phyloP scores from a whole-genome alignment of 1,140 invertebrate species.

The Cydia fagiglandana region DNA sequence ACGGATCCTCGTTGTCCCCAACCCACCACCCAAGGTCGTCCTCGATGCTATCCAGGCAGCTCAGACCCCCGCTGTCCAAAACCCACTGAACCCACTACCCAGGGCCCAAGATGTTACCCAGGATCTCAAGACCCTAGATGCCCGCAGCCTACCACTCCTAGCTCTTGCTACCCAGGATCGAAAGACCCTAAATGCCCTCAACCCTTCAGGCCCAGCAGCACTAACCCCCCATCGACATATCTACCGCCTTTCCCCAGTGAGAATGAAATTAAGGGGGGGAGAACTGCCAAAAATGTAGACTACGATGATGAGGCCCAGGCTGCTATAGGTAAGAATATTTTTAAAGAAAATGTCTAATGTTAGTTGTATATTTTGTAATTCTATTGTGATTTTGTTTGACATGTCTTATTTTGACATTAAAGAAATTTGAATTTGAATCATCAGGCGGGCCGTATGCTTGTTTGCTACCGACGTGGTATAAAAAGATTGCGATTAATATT shows the following conservation, averaged over 20 bases:
- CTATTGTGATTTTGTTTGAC: too few species aligned
- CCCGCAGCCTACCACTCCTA: slow-evolving; percentile 59
- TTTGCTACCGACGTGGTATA: too few species aligned
- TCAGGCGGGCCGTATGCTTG: too few species aligned
- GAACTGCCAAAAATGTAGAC: slow-evolving; percentile 50
- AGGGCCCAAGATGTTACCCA: slow-evolving; percentile 50
- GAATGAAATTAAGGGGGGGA: slow-evolving; percentile 63
- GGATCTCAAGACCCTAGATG: slow-evolving; percentile 50
- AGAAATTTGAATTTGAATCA: too few species aligned
- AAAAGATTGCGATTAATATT: too few species aligned
- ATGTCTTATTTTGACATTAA: too few species aligned
- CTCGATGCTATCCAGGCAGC: slow-evolving; percentile 39
- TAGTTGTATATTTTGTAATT: too few species aligned
- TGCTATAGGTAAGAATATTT: slow-evolving; percentile 55
- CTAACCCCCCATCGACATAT: slow-evolving; percentile 79
- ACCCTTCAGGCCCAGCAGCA: slow-evolving; percentile 76
- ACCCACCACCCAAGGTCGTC: slow-evolving; percentile 42
- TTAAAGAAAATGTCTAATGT: too few species aligned
- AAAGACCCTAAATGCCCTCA: slow-evolving; percentile 81
- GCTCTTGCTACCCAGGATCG: slow-evolving; percentile 81
- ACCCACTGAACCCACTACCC: slow-evolving; percentile 44
- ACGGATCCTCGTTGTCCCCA: slow-evolving; percentile 62
- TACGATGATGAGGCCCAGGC: slow-evolving; percentile 58
- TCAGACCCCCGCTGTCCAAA: slow-evolving; percentile 55
- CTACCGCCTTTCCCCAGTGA: slow-evolving; percentile 73